Evolutionary conservation across 2,113 vertebrate species (phyloP), one percentile per base, ranked within the genome.

Genomic region (Serinus canaria): DNA sequence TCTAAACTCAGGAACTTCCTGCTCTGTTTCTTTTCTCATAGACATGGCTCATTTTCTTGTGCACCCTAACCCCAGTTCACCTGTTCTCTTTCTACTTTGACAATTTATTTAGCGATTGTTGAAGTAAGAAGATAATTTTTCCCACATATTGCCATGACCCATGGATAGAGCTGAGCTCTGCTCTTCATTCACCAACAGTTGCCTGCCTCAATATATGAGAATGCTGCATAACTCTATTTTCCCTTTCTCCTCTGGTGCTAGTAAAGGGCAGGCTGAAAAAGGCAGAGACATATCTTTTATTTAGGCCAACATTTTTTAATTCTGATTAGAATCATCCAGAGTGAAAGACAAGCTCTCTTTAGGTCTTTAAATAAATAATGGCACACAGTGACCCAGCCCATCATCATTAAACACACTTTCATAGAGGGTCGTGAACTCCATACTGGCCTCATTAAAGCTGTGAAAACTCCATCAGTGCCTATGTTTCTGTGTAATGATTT

Each of bases 401-500:
- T 89, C 63, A 62, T 90, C 24, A 1, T 92, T 94, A 88, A 83
- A 73, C n/a, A 75, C 72, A 68, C 33, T 90, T 96, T 87, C 67
- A n/a, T 4, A 47, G 59, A 62, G 47, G 87, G 70, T 64, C 11
- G 0, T 79, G 93, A 96, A 96, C 87, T 93, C 68, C 60, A 56
- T 78, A 86, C 83, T 78, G 75, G 81, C 35, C 80, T 95, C 94
- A 92, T 93, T 96, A 97, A 89, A 95, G 46, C 68, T 30, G 47
- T 91, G 93, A 89, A 94, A 95, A 96, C 89, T 91, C 91, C 60
- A 96, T 94, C 83, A 96, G 69, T 84, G 85, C 47, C 82, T 81
- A 87, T 82, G 76, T 89, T 95, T 83, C 88, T 81, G 46, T 80
- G 59, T 89, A 97, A 95, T 90, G 87, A 93, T 95, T 89, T 96